Percentiles rank a stretch among this genome's conserved stretches.
Evolutionary conservation across 2,113 vertebrate species (phyloP).

Genomic region (Pleuronectes platessa): DNA sequence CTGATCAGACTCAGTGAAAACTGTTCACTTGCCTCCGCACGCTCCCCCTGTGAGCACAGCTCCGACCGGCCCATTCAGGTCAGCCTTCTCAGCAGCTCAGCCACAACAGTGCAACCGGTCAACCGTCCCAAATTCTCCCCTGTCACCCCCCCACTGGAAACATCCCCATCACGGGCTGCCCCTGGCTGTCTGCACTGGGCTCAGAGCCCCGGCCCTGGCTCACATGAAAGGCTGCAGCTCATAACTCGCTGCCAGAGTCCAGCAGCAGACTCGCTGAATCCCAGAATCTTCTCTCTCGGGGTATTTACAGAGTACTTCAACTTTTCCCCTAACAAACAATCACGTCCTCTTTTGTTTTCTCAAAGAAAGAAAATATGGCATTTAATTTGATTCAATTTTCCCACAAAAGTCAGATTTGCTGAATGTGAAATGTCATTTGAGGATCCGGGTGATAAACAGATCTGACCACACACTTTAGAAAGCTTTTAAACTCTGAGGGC

Average conservation of each 20-base stretch:
- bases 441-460: not conserved
- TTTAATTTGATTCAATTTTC: conserved; percentile 1
- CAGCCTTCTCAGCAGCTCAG: not conserved
- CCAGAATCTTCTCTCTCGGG: conserved; percentile 1
- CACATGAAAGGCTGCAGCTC: conserved; percentile 14
- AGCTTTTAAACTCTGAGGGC: conserved; percentile 24
- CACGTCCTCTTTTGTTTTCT: not conserved
- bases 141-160: not conserved
- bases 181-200: conserved; percentile 34
- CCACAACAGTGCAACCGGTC: conserved; percentile 26
- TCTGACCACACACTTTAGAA: not conserved
- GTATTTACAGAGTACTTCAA: not conserved
- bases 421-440: not conserved
- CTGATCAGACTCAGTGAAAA: not conserved
- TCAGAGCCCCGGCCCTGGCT: conserved; percentile 31
- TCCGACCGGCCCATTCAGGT: not conserved
- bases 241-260: conserved; percentile 15
- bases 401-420: not conserved
- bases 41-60: not conserved
- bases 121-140: conserved; percentile 50
- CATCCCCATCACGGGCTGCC: conserved; percentile 28
- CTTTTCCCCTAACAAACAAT: conserved; percentile 12
- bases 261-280: not conserved
- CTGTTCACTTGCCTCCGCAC: too few relatives aligned
- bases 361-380: not conserved